Percentiles rank a stretch among this genome's conserved stretches.
Evolutionary conservation across 35 echinoderm and acorn worm genomes (phyloP).

Genomic region (Nesometra sesokonis): DNA sequence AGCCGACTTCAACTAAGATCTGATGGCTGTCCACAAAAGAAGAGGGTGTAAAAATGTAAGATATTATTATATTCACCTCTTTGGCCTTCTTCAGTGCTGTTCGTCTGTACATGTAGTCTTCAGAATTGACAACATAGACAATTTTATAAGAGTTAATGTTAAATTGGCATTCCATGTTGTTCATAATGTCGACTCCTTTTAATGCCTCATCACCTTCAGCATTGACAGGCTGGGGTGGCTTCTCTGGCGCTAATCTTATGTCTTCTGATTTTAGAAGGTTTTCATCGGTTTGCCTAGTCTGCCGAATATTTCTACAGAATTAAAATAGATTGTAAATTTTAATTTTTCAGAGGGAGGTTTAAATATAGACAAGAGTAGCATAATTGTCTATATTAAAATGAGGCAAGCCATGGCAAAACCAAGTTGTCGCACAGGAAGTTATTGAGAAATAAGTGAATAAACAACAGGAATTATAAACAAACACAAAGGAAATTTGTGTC

Average conservation of each 20-base stretch:
- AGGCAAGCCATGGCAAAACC: too few species aligned
- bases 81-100: conserved; percentile 85
- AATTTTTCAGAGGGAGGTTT: too few species aligned
- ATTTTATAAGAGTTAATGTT: conserved; percentile 99
- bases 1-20: too few species aligned
- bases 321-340: too few species aligned
- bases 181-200: conserved; percentile 83
- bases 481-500: too few species aligned
- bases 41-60: too few species aligned
- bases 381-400: too few species aligned
- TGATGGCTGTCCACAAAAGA: too few species aligned
- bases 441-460: too few species aligned
- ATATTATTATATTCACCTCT: conserved; percentile 42
- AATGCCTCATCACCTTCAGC: conserved; percentile 44
- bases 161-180: conserved; percentile 99
- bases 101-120: conserved; percentile 98
- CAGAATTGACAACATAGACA: conserved; percentile 96
- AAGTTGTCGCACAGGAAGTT: too few species aligned
- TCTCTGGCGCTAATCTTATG: not conserved
- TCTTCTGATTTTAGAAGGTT: not conserved
- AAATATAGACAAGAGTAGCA: too few species aligned
- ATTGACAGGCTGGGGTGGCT: not conserved
- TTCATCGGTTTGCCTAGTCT: conserved; percentile 46
- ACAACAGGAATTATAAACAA: too few species aligned
- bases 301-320: conserved; percentile 47